Conservation (phyloP, 2,888 invertebrate genomes). For the Stenodema calcarata region DNA sequence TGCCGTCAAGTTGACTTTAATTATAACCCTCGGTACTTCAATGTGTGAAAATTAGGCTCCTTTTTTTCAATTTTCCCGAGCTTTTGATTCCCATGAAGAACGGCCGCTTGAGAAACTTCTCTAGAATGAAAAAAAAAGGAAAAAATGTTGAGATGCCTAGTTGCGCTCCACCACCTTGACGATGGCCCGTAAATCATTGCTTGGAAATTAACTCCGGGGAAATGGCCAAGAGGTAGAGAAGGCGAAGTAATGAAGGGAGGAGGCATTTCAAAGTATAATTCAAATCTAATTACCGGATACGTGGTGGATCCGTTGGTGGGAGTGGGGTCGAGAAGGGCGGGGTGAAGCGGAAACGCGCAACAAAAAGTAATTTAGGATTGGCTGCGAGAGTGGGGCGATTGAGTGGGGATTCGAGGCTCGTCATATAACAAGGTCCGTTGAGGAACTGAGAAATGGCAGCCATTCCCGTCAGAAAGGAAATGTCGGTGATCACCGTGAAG, state of each 20-base stretch:
- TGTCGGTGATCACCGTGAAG: neutral
- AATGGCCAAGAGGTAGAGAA: neutral
- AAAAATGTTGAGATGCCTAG: conserved; percentile 4
- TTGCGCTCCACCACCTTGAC: conserved; percentile 24
- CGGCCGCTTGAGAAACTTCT: neutral
- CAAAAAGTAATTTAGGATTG: conserved; percentile 48
- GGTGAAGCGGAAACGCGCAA: conserved; percentile 39
- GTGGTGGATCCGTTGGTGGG: conserved; percentile 24
- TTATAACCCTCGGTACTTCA: neutral
- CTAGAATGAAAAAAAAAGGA: too few species aligned
- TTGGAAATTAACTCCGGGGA: neutral
- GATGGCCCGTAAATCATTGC: conserved; percentile 21
- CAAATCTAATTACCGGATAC: conserved; percentile 48
- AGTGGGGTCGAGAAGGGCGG: neutral
- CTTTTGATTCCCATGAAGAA: conserved; percentile 4
- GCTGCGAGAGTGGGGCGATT: neutral
- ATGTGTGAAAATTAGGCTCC: neutral
- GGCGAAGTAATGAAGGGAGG: neutral
- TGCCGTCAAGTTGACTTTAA: too few species aligned
- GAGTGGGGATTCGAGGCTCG: neutral
- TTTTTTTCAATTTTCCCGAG: neutral
- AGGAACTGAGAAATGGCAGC: conserved; percentile 33
- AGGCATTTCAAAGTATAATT: conserved; percentile 47
- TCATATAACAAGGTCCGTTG: conserved; percentile 40
- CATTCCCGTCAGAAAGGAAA: conserved; percentile 11